Evolutionary conservation across 1,140 invertebrate species (phyloP), one percentile per base, ranked within the genome.

Genomic region (Cylas formicarius): DNA sequence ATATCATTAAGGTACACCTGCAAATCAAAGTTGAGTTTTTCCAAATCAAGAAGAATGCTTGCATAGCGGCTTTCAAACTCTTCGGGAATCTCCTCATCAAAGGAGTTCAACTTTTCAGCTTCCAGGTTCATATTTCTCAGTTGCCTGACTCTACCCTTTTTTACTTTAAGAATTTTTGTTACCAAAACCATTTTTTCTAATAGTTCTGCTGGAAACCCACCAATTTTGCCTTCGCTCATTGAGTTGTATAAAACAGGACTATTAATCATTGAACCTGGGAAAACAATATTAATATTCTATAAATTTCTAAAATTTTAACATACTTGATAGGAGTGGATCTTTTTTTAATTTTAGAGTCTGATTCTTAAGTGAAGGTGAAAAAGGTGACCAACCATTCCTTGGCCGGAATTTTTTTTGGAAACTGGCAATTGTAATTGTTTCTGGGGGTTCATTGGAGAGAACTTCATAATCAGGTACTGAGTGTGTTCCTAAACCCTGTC

Each of bases 381-480:
- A 52, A 6, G 50, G 37, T 7, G 77, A 74, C 49, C 76, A 70
- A 58, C 77, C 71, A 58, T 77, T 71, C 34, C 81, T 72, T 6
- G 86, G 83, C 50, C 88, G 75, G 53, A 86, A 86, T 64, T 86
- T 85, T 53, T 84, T 77, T 39, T 85, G 80, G 63, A 94, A 90
- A 41, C 82, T 87, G 22, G 84, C 80, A 19, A 95, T 71, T 33
- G 86, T 84, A 60, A 97, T 84, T 21, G 90, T 94, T 65, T 96
- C 91, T 22, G 87, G 82, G 26, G 82, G 78, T 55, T 95, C 91
- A 68, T 91, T 90, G 13, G 90, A 92, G 66, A 95, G 69, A 49
- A 97, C 92, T 81, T 97, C 93, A 72, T 84, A 95, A 72, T 97
- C 94, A 11, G 90, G 91, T 40, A 98, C 88, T 39, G 93, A 95